These are phyloP conservation scores for Diachasma alloeum DNA, from an alignment of 1,140 invertebrate genomes.

Conservation along the genomic window DNA sequence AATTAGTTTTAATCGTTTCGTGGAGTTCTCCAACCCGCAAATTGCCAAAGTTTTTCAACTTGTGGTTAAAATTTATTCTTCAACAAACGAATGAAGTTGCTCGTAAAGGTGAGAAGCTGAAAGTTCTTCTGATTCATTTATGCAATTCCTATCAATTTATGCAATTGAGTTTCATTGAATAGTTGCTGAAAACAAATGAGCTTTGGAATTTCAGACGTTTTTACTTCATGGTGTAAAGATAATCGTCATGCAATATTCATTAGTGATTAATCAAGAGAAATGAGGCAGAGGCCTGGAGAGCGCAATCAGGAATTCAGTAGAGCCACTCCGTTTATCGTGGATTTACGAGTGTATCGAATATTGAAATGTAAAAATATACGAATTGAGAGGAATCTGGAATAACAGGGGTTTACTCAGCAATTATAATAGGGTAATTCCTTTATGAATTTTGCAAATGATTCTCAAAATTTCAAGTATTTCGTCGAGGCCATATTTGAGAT, in stretches of 20 bases:
- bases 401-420: no score
- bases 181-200: not conserved
- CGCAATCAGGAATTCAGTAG: not conserved
- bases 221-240: not conserved
- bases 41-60: not conserved
- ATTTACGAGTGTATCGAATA: not conserved
- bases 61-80: not conserved
- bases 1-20: constrained; percentile 33
- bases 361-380: no score
- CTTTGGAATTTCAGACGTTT: not conserved
- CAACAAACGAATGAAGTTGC: not conserved
- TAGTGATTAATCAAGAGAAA: constrained; percentile 17
- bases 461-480: no score
- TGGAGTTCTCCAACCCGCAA: constrained; percentile 8
- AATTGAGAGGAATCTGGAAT: no score
- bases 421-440: not conserved
- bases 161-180: not conserved
- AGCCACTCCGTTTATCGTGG: constrained; percentile 11
- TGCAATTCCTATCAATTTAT: not conserved
- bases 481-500: no score
- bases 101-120: not conserved
- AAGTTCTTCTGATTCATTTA: not conserved
- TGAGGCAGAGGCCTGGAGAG: not conserved
- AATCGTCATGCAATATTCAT: constrained; percentile 45
- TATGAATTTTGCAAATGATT: not conserved